phyloP scores from a whole-genome alignment of 2,888 invertebrate genomes.

The Mythimna ferrago region DNA sequence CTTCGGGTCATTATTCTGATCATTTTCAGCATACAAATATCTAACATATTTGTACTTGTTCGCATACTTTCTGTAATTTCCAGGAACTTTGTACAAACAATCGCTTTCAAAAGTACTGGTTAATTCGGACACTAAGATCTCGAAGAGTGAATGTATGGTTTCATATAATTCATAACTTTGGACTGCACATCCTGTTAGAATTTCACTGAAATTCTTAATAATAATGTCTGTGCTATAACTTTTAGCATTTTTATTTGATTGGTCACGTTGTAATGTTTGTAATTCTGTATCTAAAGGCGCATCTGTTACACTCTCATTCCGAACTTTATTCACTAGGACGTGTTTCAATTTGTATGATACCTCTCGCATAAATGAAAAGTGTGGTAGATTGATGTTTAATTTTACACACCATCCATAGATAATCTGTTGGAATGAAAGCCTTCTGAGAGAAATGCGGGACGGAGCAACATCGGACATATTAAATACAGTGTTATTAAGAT shows the following conservation, averaged over 20 bases:
- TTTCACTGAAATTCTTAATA: neutral
- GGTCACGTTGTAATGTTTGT: constrained; percentile 14
- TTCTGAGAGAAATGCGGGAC: constrained; percentile 55
- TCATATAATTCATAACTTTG: neutral
- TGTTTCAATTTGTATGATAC: constrained; percentile 42
- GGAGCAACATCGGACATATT: constrained; percentile 65
- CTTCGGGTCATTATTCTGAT: constrained; percentile 22
- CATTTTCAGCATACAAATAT: constrained; percentile 70
- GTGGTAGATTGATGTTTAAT: constrained; percentile 41
- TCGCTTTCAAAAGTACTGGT: neutral
- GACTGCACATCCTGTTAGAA: neutral
- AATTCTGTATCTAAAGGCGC: neutral
- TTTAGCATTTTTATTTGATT: fast-evolving
- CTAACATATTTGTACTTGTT: constrained; percentile 74
- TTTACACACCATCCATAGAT: constrained; percentile 45
- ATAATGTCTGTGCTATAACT: fast-evolving
- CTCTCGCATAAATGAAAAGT: constrained; percentile 34
- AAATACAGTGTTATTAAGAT: constrained; percentile 71
- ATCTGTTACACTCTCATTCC: neutral
- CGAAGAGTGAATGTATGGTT: constrained; percentile 35
- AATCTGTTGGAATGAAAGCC: constrained; percentile 34
- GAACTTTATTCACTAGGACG: constrained; percentile 49
- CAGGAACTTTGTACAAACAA: constrained; percentile 32
- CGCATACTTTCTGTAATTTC: constrained; percentile 59
- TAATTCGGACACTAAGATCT: constrained; percentile 63